phyloP scores from a whole-genome alignment of 2,113 vertebrate genomes.

The Anser cygnoides region DNA sequence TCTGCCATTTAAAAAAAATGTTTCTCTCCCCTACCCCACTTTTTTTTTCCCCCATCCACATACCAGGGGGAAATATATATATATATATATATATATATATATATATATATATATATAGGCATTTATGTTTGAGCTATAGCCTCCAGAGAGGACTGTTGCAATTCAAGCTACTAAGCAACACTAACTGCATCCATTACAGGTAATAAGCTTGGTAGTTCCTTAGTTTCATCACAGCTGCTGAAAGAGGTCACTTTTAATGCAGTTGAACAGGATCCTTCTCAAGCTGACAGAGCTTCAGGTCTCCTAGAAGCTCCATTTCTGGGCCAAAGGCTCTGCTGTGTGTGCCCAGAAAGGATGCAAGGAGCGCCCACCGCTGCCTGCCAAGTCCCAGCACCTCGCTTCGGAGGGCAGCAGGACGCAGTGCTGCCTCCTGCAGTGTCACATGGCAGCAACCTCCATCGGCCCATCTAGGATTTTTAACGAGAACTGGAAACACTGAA shows the following conservation, averaged over 20 bases:
- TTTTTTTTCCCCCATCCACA: background rate
- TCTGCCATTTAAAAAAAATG: background rate
- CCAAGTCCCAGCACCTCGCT: accelerated
- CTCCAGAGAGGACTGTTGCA: background rate
- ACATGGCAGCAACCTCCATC: background rate
- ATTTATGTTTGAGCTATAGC: background rate
- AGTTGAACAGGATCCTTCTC: background rate
- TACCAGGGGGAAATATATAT: background rate
- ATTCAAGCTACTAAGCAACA: background rate
- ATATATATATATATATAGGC: background rate
- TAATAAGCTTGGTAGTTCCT: background rate
- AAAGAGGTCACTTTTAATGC: background rate
- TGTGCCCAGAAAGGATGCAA: background rate
- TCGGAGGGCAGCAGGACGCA: background rate
- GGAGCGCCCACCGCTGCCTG: background rate
- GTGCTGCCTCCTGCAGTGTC: too few species aligned
- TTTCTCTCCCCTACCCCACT: background rate
- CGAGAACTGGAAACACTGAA: background rate
- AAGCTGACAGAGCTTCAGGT: background rate
- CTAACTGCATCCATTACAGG: background rate
- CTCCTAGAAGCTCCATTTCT: background rate
- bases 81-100: background rate
- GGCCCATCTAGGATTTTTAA: background rate
- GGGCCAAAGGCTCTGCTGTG: background rate
- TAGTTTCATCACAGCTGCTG: background rate